phyloP scores from a whole-genome alignment of 2,888 invertebrate species.

The Cerastoderma edule region DNA sequence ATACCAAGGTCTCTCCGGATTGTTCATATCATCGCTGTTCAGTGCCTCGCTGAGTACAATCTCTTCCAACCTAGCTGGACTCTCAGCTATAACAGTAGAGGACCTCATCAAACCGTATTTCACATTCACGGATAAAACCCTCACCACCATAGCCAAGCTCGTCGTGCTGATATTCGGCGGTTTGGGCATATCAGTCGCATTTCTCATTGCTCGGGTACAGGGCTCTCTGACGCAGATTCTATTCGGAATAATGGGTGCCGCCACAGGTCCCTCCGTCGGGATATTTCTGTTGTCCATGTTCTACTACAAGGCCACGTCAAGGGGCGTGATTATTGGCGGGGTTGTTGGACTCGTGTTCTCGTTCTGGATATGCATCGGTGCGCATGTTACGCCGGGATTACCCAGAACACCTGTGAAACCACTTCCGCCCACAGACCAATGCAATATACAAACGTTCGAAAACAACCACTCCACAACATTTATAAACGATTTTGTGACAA shows the following conservation, averaged over 20 bases:
- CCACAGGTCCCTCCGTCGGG: slow-evolving; percentile 43
- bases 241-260: slow-evolving; percentile 47
- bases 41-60: slow-evolving; percentile 46
- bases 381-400: slow-evolving; percentile 26
- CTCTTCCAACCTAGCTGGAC: slow-evolving; percentile 39
- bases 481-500: too few species aligned
- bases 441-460: not conserved
- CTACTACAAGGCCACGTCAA: slow-evolving; percentile 35
- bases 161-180: slow-evolving; percentile 34
- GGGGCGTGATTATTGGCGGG: slow-evolving; percentile 41
- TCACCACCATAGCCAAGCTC: slow-evolving; percentile 45
- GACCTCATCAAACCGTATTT: slow-evolving; percentile 43
- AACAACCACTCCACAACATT: too few species aligned
- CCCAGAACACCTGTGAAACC: slow-evolving; percentile 27
- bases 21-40: slow-evolving; percentile 41
- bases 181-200: slow-evolving; percentile 37
- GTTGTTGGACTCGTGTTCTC: slow-evolving; percentile 32
- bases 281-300: slow-evolving; percentile 51
- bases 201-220: slow-evolving; percentile 30
- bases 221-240: slow-evolving; percentile 49
- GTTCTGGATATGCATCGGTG: slow-evolving; percentile 51
- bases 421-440: slow-evolving; percentile 19
- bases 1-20: slow-evolving; percentile 33
- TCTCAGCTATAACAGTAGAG: slow-evolving; percentile 45
- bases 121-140: slow-evolving; percentile 16